Base-by-base conservation (phyloP, 2,888 invertebrate species). In the Andricus curvator region DNA sequence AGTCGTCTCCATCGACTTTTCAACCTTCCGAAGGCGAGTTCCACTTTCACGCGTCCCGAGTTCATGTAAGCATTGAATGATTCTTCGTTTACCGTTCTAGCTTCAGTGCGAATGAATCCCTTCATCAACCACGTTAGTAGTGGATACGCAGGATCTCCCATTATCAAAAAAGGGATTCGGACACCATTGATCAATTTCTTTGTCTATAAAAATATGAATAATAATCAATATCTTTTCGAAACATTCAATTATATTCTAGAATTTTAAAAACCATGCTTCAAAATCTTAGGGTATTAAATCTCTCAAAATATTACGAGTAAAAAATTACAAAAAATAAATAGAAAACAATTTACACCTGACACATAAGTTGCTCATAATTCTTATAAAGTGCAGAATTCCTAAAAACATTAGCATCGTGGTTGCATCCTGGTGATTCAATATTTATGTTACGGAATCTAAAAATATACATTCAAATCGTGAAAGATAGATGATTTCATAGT, bases 1-100 rank as follows among this genome's bases (percentile, higher is more conserved):
- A 64, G 13, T 3, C 64, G 22, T 29, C 87, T 82, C 86, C 87
- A 89, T 65, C 88, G 78, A 9, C 83, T 86, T 82, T 89, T 89
- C n/a, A 89, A 79, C 74, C 86, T 83, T 37, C 86, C 88, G 82
- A 90, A 90, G 22, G 88, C 86, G 33, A 86, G 84, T 89, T 89
- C 88, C 0, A 88, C 86, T 25, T 76, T 81, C 11, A 87, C 82
- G 41, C 85, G 67, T 51, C 78, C 84, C 33, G 66, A 65, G 80
- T 83, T 82, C 17, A 87, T 56, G 74, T 87, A 83, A 37, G 82
- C 85, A 77, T 88, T 88, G 29, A 88, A 87, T 9, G 85, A 87
- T 51, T 85, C 85, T 68, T 88, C 78, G 78, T 86, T 83, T 5
- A 79, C 80, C 25, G 82, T 22, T 9, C 8, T n/a, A 41, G 5